phyloP scores from a whole-genome alignment of 30 jellyfish, hydroid and myxozoan species.

The Hydra vulgaris region DNA sequence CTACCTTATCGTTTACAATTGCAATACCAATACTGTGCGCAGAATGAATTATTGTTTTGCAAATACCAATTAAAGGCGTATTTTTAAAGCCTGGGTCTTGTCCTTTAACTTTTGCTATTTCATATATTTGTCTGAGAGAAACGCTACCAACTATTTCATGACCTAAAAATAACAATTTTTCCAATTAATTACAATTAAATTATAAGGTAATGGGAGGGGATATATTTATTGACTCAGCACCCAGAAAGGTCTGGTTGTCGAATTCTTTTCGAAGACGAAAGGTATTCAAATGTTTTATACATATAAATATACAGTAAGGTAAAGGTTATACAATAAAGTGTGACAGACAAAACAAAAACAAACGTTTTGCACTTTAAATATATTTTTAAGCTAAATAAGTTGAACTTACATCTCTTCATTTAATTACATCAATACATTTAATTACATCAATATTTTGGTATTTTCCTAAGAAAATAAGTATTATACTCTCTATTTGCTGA shows the following conservation, averaged over 20 bases:
- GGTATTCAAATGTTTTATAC: no score
- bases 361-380: no score
- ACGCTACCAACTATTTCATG: constrained; percentile 74
- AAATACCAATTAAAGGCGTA: constrained; percentile 49
- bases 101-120: constrained; percentile 70
- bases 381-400: no score
- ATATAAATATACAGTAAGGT: no score
- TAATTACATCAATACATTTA: no score
- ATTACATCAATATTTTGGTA: no score
- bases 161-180: constrained; percentile 36
- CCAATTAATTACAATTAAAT: neutral
- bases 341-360: no score
- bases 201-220: neutral
- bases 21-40: constrained; percentile 80
- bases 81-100: constrained; percentile 54
- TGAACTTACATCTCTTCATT: no score
- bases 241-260: neutral
- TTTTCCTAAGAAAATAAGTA: no score
- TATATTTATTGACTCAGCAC: neutral
- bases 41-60: constrained; percentile 65
- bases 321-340: no score
- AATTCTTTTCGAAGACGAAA: neutral
- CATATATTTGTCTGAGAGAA: constrained; percentile 68
- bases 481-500: no score
- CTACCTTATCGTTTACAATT: constrained; percentile 51